These are phyloP conservation scores for Aphelinus atriplicis DNA, from an alignment of 1,140 invertebrate species.

Conservation along the genomic window DNA sequence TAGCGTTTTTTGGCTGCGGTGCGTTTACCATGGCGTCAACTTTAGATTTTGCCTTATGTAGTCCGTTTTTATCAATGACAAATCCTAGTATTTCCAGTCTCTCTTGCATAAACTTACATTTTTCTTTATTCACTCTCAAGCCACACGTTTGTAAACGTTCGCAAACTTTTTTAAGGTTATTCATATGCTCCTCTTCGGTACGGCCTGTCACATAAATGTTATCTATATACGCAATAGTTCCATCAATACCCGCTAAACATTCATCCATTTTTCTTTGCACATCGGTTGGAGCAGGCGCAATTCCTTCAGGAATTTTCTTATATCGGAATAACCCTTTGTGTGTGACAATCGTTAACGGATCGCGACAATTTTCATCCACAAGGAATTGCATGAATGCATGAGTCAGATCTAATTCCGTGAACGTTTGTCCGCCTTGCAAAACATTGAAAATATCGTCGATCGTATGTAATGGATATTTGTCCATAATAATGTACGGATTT, in stretches of 20 bases:
- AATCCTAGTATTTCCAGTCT: constrained; percentile 44
- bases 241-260: too few species aligned
- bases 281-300: constrained; percentile 55
- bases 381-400: constrained; percentile 27
- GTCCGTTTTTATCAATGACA: constrained; percentile 44
- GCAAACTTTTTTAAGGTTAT: constrained; percentile 24
- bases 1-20: constrained; percentile 31
- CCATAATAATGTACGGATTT: neutral
- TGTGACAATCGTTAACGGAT: constrained; percentile 30
- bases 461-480: constrained; percentile 41
- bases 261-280: constrained; percentile 24
- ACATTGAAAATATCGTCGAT: constrained; percentile 42
- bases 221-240: neutral
- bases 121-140: constrained; percentile 31
- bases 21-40: constrained; percentile 42
- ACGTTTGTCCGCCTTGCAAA: constrained; percentile 30
- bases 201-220: neutral
- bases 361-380: constrained; percentile 9
- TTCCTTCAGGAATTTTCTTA: constrained; percentile 50
- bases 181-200: constrained; percentile 9
- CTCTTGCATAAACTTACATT: constrained; percentile 48
- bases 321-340: constrained; percentile 28
- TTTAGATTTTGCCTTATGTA: constrained; percentile 47
- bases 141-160: constrained; percentile 25
- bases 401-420: constrained; percentile 42